A percentile compares a stretch with the other conserved stretches of the same genome.
Evolutionary conservation across 2,797 vertebrate species (phyloP).

Genomic region (Falco biarmicus): DNA sequence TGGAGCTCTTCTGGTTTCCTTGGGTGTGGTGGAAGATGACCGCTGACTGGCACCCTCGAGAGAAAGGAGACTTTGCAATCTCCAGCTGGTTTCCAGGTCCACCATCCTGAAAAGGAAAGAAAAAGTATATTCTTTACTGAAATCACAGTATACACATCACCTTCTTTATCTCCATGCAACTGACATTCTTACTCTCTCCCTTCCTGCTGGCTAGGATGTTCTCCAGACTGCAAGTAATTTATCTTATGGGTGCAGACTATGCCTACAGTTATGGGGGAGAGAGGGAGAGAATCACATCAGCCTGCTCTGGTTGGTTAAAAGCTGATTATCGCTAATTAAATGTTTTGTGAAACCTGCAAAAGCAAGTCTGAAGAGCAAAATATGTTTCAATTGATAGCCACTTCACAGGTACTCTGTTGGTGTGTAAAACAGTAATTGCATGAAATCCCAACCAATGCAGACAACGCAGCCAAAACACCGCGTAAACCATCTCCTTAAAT

Average conservation of each 20-base stretch:
- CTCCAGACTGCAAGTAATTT: constrained; percentile 35
- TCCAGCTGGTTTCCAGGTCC: constrained; percentile 44
- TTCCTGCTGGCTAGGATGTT: constrained; percentile 24
- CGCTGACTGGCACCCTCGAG: background rate
- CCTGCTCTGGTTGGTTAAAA: constrained; percentile 45
- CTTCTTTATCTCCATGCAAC: background rate
- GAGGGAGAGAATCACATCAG: constrained; percentile 27
- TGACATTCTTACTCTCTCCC: background rate
- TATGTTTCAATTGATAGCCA: constrained; percentile 56
- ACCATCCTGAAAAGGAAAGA: constrained; percentile 69
- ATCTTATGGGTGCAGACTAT: constrained; percentile 45
- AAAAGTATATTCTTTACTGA: background rate
- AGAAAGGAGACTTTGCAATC: constrained; percentile 20
- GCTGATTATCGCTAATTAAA: constrained; percentile 62
- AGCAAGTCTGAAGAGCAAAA: constrained; percentile 42
- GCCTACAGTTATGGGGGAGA: background rate
- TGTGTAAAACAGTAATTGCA: background rate
- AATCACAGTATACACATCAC: background rate
- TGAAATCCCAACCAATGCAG: background rate
- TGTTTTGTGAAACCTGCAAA: constrained; percentile 54
- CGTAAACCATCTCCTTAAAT: background rate
- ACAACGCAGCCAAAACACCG: accelerated
- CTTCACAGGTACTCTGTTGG: constrained; percentile 20
- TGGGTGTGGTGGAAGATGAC: background rate
- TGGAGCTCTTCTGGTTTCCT: background rate